Evolutionary conservation across 1,140 invertebrate genomes (phyloP), one percentile per base, ranked within the genome.

Genomic region (Formica selysi): DNA sequence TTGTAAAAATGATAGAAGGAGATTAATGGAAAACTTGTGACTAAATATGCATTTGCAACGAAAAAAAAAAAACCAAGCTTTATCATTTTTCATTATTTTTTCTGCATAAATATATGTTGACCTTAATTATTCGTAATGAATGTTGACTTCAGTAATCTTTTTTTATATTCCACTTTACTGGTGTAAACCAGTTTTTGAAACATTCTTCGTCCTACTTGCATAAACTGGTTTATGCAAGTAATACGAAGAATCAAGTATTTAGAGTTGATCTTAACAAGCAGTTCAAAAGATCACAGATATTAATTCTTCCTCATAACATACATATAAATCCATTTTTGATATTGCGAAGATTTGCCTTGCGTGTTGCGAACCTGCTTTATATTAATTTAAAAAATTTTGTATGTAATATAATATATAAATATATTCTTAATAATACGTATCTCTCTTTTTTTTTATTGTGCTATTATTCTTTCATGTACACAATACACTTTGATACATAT

Each of bases 151-250:
- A 59, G 8, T 44, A 71, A 71, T 59, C 26, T 5, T n/a, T 22
- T 29, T 68, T 79, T 29, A 59, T 81, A 71, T 71, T 81, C 16
- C 51, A 67, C 8, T 81, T 70, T 81, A 61, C 19, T 19, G 54
- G 19, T 11, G n/a, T 22, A 71, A 81, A 81, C 38, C 79, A 81
- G 79, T 81, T 81, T 81, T 81, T 44, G 38, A 81, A 73, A 73
- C 19, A 59, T 71, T 51, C 38, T 61, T 81, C 26, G 51, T 73
- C 26, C 67, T 36, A 81, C 79, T 81, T 81, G 54, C 11, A 11
- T 32, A 44, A 81, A 81, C 67, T 81, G 67, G 67, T 81, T 81
- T 81, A 81, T 26, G 57, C 19, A 73, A 80, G 64, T 70, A 54
- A 80, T 44, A 10, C 32, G 32, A 59, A 61, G 26, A 81, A 73